Evolutionary conservation across 2,113 vertebrate genomes (phyloP), one percentile per base, ranked within the genome.

Genomic region (Nerophis ophidion): DNA sequence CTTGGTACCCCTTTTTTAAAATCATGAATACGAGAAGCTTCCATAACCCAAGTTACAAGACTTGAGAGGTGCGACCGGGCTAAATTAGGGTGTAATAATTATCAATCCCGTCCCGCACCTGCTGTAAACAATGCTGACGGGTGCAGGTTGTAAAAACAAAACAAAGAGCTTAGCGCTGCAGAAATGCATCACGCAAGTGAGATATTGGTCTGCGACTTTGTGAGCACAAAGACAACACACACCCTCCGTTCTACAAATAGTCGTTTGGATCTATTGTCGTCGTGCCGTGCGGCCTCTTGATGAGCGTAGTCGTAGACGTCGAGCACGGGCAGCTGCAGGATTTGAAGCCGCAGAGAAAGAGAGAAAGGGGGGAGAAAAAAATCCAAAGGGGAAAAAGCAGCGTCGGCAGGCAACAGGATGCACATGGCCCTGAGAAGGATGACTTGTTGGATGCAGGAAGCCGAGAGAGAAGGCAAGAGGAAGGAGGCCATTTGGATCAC

Each of bases 341-440:
- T 63, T 42, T 5, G 33, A 66, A 60, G 63, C 54, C 48, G 56
- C 64, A 61, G 55, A 66, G 42, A 44, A 8, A 7, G 36, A 38
- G 40, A 13, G n/a, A 3, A n/a, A 3, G 38, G 10, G 51, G n/a
- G 51, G 11, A 33, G 47, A 19, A 33, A 26, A 46, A 59, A 65
- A 8, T 60, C 26, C 0, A 58, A 76, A 70, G 8, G 69, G 69
- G 67, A 73, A 84, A 84, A 85, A 84, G 78, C 66, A 84, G 1
- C 0, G 38, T 58, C 68, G 60, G 63, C 63, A 77, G 73, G 84
- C 81, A 82, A 82, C 88, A 90, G 88, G 88, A 90, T 88, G 80
- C 86, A 89, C 69, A 89, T 88, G 83, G 77, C 9, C 71, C 67
- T 49, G 75, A 80, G 76, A 83, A 80, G 79, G 81, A 89, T 82